Evolutionary conservation across 2,888 invertebrate species (phyloP), one percentile per base, ranked within the genome.

Genomic region (Hydropsyche betteni): DNA sequence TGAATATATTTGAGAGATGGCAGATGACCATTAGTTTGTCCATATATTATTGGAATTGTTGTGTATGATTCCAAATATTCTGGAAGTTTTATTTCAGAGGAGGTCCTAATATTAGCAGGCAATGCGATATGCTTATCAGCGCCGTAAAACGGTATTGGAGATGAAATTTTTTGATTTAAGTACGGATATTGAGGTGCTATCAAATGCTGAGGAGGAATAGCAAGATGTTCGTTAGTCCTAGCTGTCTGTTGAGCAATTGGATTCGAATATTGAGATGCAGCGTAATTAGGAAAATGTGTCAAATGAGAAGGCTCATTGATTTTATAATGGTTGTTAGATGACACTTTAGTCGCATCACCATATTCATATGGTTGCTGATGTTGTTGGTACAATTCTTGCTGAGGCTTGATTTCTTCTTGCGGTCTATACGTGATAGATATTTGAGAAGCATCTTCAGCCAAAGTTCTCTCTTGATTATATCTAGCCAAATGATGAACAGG

Each of bases 391-490:
- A 44, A 6, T 16, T 58, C 44, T 14, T 34, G 16, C 3, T 50
- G 69, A 3, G 44, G 12, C 14, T 69, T 69, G 72, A 68, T 64
- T 10, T 69, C 74, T 44, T 69, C 76, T 3, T 58, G n/a, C 1
- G 76, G 53, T 52, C 76, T 76, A 61, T 76, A 77, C 5, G 78
- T 79, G 50, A 79, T 38, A 36, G 78, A 78, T 6, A 75, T 74
- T 12, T 61, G 36, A 10, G 78, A 74, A 4, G 76, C 74, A 33
- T 74, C 77, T 16, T 52, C 58, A 3, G 74, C 61, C n/a, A 74
- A 10, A n/a, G 70, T 24, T 14, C 74, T 55, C 5, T 75, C 58
- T 38, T 75, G 76, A 58, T 75, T 69, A 36, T 69, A 76, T 33
- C 74, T 75, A 2, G 55, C 55, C 8, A 77, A n/a, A 50, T 77